Evolutionary conservation across 2,797 vertebrate genomes (phyloP).

Genomic region (Crossoptilon crossoptilon): DNA sequence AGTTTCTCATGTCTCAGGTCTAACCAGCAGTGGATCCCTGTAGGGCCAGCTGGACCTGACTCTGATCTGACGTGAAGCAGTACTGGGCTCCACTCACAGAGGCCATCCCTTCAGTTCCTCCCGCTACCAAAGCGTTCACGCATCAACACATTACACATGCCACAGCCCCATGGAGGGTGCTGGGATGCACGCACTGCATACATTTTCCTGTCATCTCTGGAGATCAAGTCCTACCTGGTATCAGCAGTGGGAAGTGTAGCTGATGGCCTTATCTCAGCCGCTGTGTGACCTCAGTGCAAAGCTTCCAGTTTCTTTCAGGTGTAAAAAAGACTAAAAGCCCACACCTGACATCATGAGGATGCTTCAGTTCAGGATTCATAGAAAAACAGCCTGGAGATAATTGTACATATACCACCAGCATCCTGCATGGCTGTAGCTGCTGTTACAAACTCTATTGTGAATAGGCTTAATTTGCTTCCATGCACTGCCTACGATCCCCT

Average conservation of each 20-base stretch:
- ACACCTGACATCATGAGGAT: neutral
- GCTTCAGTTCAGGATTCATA: neutral
- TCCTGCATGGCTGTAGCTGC: neutral
- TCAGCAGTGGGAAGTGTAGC: neutral
- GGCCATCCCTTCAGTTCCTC: neutral
- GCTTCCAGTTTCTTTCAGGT: neutral
- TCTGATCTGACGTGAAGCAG: too few species aligned
- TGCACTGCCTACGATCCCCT: neutral
- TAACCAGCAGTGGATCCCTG: too few species aligned
- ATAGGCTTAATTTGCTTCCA: neutral
- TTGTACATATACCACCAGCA: neutral
- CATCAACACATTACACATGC: neutral
- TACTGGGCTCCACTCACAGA: too few species aligned
- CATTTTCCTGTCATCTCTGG: neutral
- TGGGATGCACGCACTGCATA: neutral
- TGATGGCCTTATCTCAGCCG: neutral
- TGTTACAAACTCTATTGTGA: neutral
- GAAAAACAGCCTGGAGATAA: neutral
- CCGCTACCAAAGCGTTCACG: neutral
- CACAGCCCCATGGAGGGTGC: fast-evolving
- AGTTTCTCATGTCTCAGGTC: too few species aligned
- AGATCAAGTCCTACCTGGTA: neutral
- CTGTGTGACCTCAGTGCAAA: neutral
- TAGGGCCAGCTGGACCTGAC: too few species aligned
- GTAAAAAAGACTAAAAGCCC: neutral